Evolutionary conservation across 2,797 vertebrate species (phyloP).

Genomic region (Lacerta viridis): DNA sequence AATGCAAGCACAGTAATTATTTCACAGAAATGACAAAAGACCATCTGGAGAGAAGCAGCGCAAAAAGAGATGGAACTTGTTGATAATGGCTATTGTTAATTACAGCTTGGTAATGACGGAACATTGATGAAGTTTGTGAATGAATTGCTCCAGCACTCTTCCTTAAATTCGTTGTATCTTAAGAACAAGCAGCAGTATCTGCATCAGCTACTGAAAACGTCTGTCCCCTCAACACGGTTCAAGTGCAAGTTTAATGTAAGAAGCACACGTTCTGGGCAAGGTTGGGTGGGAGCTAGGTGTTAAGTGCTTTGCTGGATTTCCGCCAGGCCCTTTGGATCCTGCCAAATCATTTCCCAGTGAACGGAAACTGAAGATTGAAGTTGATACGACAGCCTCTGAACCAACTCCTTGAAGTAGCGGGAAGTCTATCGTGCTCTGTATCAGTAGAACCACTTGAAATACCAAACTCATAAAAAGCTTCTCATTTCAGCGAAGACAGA

Average conservation of each 20-base stretch:
- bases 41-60: neutral
- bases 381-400: neutral
- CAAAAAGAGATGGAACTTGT: neutral
- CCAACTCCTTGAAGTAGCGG: neutral
- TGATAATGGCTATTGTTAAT: neutral
- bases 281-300: neutral
- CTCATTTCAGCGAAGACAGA: neutral
- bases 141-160: neutral
- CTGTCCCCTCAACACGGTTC: neutral
- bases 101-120: neutral
- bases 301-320: conserved; percentile 12
- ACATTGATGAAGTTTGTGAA: neutral
- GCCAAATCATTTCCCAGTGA: neutral
- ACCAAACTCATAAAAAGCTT: neutral
- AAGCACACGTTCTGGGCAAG: neutral
- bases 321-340: neutral
- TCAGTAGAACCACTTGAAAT: neutral
- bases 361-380: conserved; percentile 10
- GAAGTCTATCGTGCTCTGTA: neutral
- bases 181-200: neutral
- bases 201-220: neutral
- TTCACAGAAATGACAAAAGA: too few relatives aligned
- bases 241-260: neutral
- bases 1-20: too few relatives aligned
- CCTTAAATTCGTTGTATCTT: neutral